Evolutionary conservation across 2,888 invertebrate species (phyloP), one percentile per base, ranked within the genome.

Genomic region (Noctua fimbriata): DNA sequence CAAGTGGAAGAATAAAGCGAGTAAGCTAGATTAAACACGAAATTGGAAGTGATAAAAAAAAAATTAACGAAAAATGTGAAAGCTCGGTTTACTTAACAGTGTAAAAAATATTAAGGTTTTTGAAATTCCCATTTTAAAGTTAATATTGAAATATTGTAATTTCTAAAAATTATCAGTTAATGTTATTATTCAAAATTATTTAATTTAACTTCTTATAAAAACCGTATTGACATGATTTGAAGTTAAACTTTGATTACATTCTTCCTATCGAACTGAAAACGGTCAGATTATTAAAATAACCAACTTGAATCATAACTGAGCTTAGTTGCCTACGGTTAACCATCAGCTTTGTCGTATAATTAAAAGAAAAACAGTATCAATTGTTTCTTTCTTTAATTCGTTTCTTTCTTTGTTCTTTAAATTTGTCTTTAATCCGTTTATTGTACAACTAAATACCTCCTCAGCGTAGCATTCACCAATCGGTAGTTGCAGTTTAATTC

Each of bases 1-100:
- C 63, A 81, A 87, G 76, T 71, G 3, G 44, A 5, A 58, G 41
- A 69, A 78, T 63, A 21, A 21, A 81, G 87, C 86, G 88, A 73
- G 65, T 16, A 28, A 24, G 21, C 21, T 6, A 69, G 21, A 66
- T 14, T 66, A 16, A n/a, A n/a, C 65, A 24, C 66, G 6, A 41
- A 41, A 14, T 66, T 14, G 1, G 12, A 66, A 6, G 14, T 32
- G 3, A 28, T 9, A 4, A 63, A 32, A 32, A 18, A 12, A 6
- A 6, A n/a, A n/a, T n/a, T n/a, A n/a, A n/a, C 1, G 32, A 0
- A 32, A 63, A 32, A 32, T 63, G 0, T 32, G 28, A 2, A 28
- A 58, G 28, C 60, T 28, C 1, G 14, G 18, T 9, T 63, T 63
- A 60, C 28, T 6, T 28, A 58, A 4, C 14, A 6, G 52, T 52